phyloP scores from a whole-genome alignment of 1,140 invertebrate species.

The Plectrocnemia conspersa region DNA sequence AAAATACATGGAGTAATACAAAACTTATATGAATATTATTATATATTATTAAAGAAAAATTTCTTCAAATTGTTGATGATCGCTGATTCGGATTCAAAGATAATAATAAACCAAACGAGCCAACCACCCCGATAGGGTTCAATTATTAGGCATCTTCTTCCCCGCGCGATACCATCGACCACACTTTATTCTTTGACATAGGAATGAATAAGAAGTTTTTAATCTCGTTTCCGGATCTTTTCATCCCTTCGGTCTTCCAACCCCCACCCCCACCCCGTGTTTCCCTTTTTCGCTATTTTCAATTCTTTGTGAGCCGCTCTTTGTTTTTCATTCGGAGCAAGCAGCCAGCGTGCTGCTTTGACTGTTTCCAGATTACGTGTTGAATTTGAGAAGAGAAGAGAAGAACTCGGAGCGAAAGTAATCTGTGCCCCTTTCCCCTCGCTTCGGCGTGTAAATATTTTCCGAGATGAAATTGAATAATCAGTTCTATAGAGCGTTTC shows the following conservation, averaged over 20 bases:
- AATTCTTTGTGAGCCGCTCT: conserved; percentile 33
- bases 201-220: conserved; percentile 33
- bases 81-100: too few relatives aligned
- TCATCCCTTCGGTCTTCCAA: conserved; percentile 14
- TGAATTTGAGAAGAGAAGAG: conserved; percentile 37
- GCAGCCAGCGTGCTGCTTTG: conserved; percentile 32
- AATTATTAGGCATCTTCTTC: conserved; percentile 13
- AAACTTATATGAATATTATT: too few relatives aligned
- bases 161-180: conserved; percentile 15
- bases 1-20: too few relatives aligned
- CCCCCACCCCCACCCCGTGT: conserved; percentile 15
- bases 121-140: conserved; percentile 13
- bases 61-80: too few relatives aligned
- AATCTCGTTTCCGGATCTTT: conserved; percentile 34
- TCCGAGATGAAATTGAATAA: conserved; percentile 36
- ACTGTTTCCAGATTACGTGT: conserved; percentile 34
- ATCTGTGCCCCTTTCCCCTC: conserved; percentile 27
- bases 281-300: conserved; percentile 34
- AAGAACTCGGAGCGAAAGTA: conserved; percentile 35
- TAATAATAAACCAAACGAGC: too few relatives aligned
- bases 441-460: conserved; percentile 34
- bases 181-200: conserved; percentile 15
- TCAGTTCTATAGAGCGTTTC: conserved; percentile 28
- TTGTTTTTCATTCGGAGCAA: conserved; percentile 34
- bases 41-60: too few relatives aligned